Percentiles rank a stretch among this genome's conserved stretches.
These are phyloP conservation scores for Crioceris asparagi DNA, from an alignment of 2,888 invertebrate species.

Conservation along the genomic window DNA sequence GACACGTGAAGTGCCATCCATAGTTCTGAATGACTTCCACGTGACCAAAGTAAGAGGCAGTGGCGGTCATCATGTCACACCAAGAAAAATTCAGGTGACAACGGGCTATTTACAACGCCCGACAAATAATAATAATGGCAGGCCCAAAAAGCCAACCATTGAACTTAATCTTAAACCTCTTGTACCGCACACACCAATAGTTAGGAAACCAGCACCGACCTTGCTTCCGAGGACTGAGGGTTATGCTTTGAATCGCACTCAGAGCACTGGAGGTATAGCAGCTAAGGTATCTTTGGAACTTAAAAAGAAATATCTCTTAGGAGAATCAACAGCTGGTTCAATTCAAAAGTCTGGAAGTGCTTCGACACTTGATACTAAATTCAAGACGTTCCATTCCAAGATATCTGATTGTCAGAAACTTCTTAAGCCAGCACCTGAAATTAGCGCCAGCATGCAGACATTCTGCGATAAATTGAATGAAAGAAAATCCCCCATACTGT, in stretches of 20 bases:
- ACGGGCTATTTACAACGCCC: slow-evolving; percentile 40
- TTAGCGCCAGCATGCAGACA: slow-evolving; percentile 59
- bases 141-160: slow-evolving; percentile 26
- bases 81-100: slow-evolving; percentile 53
- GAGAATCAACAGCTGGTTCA: slow-evolving; percentile 55
- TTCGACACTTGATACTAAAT: slow-evolving; percentile 72
- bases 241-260: slow-evolving; percentile 68
- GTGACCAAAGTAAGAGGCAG: slow-evolving; percentile 44
- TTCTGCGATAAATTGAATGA: slow-evolving; percentile 42
- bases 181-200: slow-evolving; percentile 24
- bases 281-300: slow-evolving; percentile 79
- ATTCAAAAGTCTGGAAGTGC: slow-evolving; percentile 76
- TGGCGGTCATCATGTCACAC: slow-evolving; percentile 25
- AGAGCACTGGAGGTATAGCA: slow-evolving; percentile 79
- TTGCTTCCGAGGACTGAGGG: slow-evolving; percentile 42
- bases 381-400: slow-evolving; percentile 72
- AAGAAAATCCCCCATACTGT: slow-evolving; percentile 31
- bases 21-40: slow-evolving; percentile 57
- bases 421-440: slow-evolving; percentile 58
- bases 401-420: slow-evolving; percentile 84
- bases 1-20: slow-evolving; percentile 63
- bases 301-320: slow-evolving; percentile 73
- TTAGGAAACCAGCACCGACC: slow-evolving; percentile 29
- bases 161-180: slow-evolving; percentile 38
- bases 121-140: slow-evolving; percentile 29